A percentile compares a stretch with the other conserved stretches of the same genome.
phyloP scores from a whole-genome alignment of 2,888 invertebrate species.

The Dynastes tityus region DNA sequence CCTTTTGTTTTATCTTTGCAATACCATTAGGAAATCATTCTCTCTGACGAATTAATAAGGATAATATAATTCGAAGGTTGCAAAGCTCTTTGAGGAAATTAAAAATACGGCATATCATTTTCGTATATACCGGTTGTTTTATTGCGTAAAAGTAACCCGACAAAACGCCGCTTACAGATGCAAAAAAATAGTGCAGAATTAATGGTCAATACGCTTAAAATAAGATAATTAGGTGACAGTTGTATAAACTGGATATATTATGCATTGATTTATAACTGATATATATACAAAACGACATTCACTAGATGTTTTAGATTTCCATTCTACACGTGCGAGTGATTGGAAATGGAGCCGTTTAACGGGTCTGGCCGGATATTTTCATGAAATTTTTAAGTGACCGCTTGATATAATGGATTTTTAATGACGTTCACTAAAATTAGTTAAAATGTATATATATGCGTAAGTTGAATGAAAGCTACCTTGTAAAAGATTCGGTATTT shows the following conservation, averaged over 20 bases:
- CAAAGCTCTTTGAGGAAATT: background rate
- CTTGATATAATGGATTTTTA: slow-evolving; percentile 21
- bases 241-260: slow-evolving; percentile 32
- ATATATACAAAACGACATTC: slow-evolving; percentile 30
- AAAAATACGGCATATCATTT: background rate
- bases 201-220: slow-evolving; percentile 9
- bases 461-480: background rate
- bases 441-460: background rate
- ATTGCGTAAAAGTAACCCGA: slow-evolving; percentile 12
- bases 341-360: slow-evolving; percentile 22
- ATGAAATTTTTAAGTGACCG: background rate
- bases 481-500: no score
- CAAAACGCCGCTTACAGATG: background rate
- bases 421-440: background rate
- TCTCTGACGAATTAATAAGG: background rate
- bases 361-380: slow-evolving; percentile 20
- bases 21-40: background rate
- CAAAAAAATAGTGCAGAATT: slow-evolving; percentile 8
- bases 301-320: slow-evolving; percentile 24
- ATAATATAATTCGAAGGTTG: slow-evolving; percentile 4
- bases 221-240: slow-evolving; percentile 38
- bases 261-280: slow-evolving; percentile 21
- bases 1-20: no score
- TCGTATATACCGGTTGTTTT: background rate
- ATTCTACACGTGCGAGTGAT: slow-evolving; percentile 21